Percentiles rank a stretch among this genome's conserved stretches.
These are phyloP conservation scores for Trichosurus vulpecula DNA, from an alignment of 2,797 vertebrate genomes.

Conservation along the genomic window DNA sequence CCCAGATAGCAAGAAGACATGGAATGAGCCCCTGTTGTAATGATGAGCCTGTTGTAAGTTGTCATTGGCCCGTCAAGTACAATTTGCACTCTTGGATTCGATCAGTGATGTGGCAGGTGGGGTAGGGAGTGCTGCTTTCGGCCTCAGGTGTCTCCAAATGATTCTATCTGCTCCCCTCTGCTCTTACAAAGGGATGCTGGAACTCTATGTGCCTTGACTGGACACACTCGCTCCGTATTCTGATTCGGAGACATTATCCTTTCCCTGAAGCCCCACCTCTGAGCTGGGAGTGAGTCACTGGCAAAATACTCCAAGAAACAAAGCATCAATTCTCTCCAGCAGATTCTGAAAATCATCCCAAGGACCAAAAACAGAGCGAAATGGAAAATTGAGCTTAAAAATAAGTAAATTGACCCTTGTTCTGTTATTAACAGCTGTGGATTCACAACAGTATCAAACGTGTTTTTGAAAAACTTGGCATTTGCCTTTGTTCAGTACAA, in stretches of 20 bases:
- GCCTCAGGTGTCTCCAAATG: neutral
- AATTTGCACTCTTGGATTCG: neutral
- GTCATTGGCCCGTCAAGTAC: neutral
- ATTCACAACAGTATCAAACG: constrained; percentile 28
- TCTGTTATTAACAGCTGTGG: constrained; percentile 46
- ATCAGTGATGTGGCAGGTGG: neutral
- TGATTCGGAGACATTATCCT: constrained; percentile 58
- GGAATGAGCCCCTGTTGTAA: neutral
- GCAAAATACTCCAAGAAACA: constrained; percentile 2
- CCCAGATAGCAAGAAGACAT: neutral
- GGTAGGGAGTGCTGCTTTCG: neutral
- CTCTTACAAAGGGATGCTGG: constrained; percentile 6
- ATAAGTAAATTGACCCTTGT: neutral
- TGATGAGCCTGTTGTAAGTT: neutral
- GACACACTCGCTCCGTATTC: neutral
- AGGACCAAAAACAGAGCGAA: neutral
- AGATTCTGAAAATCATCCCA: neutral
- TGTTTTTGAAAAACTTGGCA: constrained; percentile 54
- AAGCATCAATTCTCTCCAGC: neutral
- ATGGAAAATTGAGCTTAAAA: constrained; percentile 8
- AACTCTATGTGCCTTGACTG: constrained; percentile 46
- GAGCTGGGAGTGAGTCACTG: neutral
- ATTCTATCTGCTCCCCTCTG: constrained; percentile 21
- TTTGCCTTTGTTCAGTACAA: neutral
- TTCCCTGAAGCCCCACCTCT: constrained; percentile 1